Base-by-base conservation (phyloP, 2,888 invertebrate genomes). In the Ichneumoninae sp. region DNA sequence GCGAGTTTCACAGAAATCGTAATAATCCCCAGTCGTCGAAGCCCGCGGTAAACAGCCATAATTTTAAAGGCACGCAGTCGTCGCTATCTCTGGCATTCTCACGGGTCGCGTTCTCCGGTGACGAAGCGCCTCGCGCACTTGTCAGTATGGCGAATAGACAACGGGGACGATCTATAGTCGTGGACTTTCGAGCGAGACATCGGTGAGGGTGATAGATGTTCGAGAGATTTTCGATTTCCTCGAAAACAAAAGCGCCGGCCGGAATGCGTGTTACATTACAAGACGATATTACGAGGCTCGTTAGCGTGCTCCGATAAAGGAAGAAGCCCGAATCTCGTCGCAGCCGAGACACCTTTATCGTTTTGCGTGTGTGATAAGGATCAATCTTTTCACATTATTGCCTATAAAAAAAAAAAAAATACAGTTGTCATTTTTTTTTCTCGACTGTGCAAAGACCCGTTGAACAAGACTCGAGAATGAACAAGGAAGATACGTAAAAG, bases 11-110 rank as follows among this genome's bases (percentile, higher is more conserved):
- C 22, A 2, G 57, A 57, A 57, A 26, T 57, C 10, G 10, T 22
- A 57, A 57, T 57, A 57, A 26, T 13, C 26, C 5, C 57, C 2
- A 13, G 26, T 26, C 26, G 26, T 26, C 57, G 26, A 57, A 57
- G 26, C 57, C 22, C 26, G 10, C 26, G 57, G 57, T 26, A 57
- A 57, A 57, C 57, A 57, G 57, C 26, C 57, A 26, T 57, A 57
- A 57, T 57, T 57, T 26, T 26, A 22, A 26, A 26, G 4, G n/a
- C 57, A 1, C 26, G 26, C 13, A 13, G 13, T 26, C 13, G n/a
- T 52, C 57, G 57, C 57, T 57, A 57, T 57, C 57, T 57, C 26
- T 22, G 13, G 57, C 57, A 13, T 57, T 10, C 8, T 4, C 5
- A 26, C 13, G 26, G 57, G 22, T 57, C 57, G 10, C 26, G 22